Percentiles rank a stretch among this genome's conserved stretches.
Evolutionary conservation across 1,140 invertebrate species (phyloP).

Genomic region (Steinernema khuongi): DNA sequence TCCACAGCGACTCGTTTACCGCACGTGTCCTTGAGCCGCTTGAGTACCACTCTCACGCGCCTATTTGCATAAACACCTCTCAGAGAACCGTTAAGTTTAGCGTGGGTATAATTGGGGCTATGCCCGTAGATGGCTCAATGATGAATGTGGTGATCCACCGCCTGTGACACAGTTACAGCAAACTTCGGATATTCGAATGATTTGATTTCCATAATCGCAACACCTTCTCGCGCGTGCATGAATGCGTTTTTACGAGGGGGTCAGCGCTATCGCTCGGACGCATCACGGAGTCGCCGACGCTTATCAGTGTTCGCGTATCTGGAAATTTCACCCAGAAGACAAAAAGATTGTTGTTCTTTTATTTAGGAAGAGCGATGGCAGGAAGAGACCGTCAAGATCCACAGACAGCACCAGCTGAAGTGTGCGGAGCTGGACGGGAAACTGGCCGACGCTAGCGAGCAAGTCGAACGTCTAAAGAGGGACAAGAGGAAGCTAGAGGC

Average conservation of each 20-base stretch:
- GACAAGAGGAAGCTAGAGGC: conserved; percentile 33
- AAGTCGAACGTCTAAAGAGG: conserved; percentile 22
- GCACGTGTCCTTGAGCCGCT: neutral
- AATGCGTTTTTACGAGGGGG: conserved; percentile 14
- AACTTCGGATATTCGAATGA: conserved; percentile 2
- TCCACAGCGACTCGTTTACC: neutral
- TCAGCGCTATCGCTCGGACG: neutral
- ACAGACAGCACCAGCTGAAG: neutral
- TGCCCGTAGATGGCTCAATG: neutral
- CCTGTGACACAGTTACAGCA: neutral
- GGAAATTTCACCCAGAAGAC: conserved; percentile 1
- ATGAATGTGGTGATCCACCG: neutral
- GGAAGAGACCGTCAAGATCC: conserved; percentile 18
- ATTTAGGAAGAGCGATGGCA: conserved; percentile 9
- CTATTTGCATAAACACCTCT: conserved; percentile 1
- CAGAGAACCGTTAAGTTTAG: neutral
- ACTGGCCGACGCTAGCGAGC: conserved; percentile 32
- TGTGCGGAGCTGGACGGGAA: conserved; percentile 31
- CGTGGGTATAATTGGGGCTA: conserved; percentile 9
- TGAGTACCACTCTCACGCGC: neutral
- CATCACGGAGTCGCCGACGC: neutral
- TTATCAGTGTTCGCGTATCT: conserved; percentile 15
- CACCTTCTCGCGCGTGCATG: neutral
- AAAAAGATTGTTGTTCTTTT: conserved; percentile 11
- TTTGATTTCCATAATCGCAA: neutral